phyloP scores from a whole-genome alignment of 1,140 invertebrate genomes.

The Lepeophtheirus salmonis region DNA sequence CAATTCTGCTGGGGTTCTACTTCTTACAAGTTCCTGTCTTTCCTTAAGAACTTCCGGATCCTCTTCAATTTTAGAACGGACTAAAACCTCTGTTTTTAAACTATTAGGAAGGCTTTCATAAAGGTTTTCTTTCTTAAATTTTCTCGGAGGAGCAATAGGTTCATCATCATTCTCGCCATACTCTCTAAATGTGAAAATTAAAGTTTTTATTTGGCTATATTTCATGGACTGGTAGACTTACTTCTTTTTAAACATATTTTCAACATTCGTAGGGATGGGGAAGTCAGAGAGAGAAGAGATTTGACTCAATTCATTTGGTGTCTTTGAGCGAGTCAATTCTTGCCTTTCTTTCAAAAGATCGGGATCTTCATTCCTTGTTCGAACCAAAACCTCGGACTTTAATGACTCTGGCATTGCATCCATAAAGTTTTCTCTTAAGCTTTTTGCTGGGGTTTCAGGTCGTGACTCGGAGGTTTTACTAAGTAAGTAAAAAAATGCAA shows the following conservation, averaged over 20 bases:
- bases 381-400: slow-evolving; percentile 9
- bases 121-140: background rate
- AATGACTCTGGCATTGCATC: slow-evolving; percentile 6
- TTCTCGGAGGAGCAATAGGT: slow-evolving; percentile 4
- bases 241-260: slow-evolving; percentile 10
- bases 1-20: slow-evolving; percentile 11
- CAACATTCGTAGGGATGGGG: slow-evolving; percentile 9
- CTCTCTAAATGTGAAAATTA: background rate
- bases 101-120: slow-evolving; percentile 11
- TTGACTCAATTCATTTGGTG: slow-evolving; percentile 2
- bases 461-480: background rate
- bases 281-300: slow-evolving; percentile 8
- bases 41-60: slow-evolving; percentile 1
- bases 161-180: background rate
- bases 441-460: background rate
- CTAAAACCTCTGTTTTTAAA: slow-evolving; percentile 15
- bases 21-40: slow-evolving; percentile 6
- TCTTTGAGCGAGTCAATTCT: slow-evolving; percentile 1
- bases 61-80: background rate
- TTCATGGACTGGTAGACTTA: background rate
- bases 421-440: background rate
- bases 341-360: slow-evolving; percentile 2
- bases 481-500: no score
- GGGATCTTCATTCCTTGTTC: slow-evolving; percentile 4
- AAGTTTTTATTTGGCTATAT: background rate